Base-by-base conservation (phyloP, 1,140 invertebrate genomes). In the Mizuhopecten yessoensis region DNA sequence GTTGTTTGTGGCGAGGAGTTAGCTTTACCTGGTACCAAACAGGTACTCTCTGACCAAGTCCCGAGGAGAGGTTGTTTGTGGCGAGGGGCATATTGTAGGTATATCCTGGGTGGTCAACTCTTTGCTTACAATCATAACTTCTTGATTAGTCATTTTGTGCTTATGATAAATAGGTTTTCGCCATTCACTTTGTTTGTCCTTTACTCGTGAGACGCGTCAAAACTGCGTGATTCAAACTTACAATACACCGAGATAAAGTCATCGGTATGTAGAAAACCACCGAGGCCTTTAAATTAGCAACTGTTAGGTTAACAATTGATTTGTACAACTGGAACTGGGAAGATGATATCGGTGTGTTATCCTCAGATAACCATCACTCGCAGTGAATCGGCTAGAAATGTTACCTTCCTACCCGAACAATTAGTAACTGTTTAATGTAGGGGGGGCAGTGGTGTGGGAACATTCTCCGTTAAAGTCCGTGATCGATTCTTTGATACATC, bases 351-450 rank as follows among this genome's bases (percentile, higher is more conserved):
- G 23, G 57, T 75, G 17, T 29, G 57, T 75, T 75, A 75, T 75
- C 57, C 57, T 17, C n/a, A 1, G 57, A 75, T 29, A 75, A 75
- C 57, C 57, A 75, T 75, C 57, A 29, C n/a, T 75, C 57, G 29
- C 57, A 75, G 57, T 75, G 57, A 75, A 29, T 75, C 29, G n/a
- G 57, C 57, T 7, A 75, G 57, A 75, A 75, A 75, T 75, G 57
- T 75, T 75, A 75, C 57, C 57, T 75, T 75, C 57, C 9, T 29
- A 75, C 1, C 23, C 7, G 3, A 29, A 75, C 57, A 75, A 75
- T 75, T 75, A 75, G 57, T 75, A 75, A 75, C 57, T 75, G 57
- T 75, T 75, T 75, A 75, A n/a, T 29, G 57, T n/a, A 29, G 57
- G 11, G n/a, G 20, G 57, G 57, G 57, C n/a, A 75, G 17, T 17